Conservation (phyloP, 2,113 vertebrate genomes). For the Gymnarchus niloticus region DNA sequence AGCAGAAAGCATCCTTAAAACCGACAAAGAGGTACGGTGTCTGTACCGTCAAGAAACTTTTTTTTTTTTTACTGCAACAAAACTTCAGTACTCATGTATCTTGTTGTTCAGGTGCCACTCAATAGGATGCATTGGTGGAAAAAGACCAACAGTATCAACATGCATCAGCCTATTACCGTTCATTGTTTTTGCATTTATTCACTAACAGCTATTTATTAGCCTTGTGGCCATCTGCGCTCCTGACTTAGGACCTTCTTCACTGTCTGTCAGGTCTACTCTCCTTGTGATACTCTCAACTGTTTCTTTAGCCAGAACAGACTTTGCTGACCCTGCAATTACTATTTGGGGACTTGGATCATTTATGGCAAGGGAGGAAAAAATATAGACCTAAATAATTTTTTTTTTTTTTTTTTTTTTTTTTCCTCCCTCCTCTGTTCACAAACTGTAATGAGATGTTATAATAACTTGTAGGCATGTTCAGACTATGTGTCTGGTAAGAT, state of each 20-base stretch:
- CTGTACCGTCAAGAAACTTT: background rate
- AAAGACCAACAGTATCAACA: background rate
- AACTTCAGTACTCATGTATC: background rate
- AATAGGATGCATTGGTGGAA: background rate
- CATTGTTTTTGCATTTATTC: background rate
- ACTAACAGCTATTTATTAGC: background rate
- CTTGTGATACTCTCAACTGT: background rate
- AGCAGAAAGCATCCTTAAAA: conserved; percentile 86
- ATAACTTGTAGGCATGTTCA: too few relatives aligned
- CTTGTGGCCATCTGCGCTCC: background rate
- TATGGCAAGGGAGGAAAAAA: background rate
- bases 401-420: too few relatives aligned
- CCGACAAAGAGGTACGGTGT: conserved; percentile 81
- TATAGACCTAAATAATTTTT: background rate
- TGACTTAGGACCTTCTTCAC: background rate
- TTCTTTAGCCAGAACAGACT: background rate
- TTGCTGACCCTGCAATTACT: background rate
- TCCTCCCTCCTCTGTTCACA: too few relatives aligned
- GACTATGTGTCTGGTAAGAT: background rate
- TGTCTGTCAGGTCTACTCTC: background rate
- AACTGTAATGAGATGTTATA: background rate
- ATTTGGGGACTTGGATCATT: background rate
- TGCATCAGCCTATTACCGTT: background rate
- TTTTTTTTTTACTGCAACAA: background rate
- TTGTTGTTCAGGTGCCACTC: background rate